Evolutionary conservation across 2,113 vertebrate genomes (phyloP), one percentile per base, ranked within the genome.

Genomic region (Psophia crepitans): DNA sequence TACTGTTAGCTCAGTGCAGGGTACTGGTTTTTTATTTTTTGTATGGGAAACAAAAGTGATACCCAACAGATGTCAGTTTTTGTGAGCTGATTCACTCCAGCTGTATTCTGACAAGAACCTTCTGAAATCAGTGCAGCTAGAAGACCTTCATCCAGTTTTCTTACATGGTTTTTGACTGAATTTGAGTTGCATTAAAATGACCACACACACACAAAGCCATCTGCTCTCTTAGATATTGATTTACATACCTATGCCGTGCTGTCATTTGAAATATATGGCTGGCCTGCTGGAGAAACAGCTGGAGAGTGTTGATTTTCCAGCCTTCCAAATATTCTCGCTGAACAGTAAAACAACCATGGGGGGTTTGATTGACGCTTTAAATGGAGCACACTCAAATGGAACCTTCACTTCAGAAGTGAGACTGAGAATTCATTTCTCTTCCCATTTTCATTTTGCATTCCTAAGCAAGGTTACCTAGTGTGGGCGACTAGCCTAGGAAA

Each of bases 291-390:
- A 94, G 64, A 84, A 93, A 94, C 93, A 96, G 92, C 90, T 90
- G 95, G 80, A 48, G 56, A 84, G 27, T 94, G 83, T 96, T 96
- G 92, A 86, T 92, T 93, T 96, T 92, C 89, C 95, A 84, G 90
- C 17, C 37, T 90, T 95, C 69, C 48, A 95, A 89, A 93, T 81
- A 93, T 53, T 87, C 88, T 68, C 81, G 71, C 87, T 84, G 80
- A 92, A 86, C 39, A 87, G 94, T 93, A 75, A 94, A 96, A 87
- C 76, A 90, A 14, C 76, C 22, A 22, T 28, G 33, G 73, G 70
- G 71, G 56, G 41, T 56, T 93, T 96, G 92, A 96, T 20, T 87
- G 94, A 94, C 5, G 0, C 35, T 84, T 92, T 87, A 93, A 96
- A 96, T 84, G 81, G 92, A 76, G 77, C 86, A 84, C 18, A 71